Base-by-base conservation (phyloP, 2,888 invertebrate genomes). In the Eupeodes latifasciatus region DNA sequence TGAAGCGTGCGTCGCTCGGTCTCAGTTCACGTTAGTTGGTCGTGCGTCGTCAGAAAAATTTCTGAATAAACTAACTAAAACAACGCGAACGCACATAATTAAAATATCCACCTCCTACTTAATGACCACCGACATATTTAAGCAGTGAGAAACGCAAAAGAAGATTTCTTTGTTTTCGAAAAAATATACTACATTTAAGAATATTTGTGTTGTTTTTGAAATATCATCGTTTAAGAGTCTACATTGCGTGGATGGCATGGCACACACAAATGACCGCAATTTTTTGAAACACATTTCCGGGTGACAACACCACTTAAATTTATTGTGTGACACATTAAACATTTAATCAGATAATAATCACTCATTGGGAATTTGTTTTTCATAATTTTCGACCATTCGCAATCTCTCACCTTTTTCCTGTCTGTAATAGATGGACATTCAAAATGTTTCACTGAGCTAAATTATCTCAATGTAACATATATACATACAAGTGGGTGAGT, bases 281-380 rank as follows among this genome's bases (percentile, higher is more conserved):
- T 80, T 47, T 49, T 75, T 40, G 44, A 7, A 14, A 4, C 19
- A 36, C 1, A 55, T 66, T 87, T 87, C 84, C 84, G 87, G 84
- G 84, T 87, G 84, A 76, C 87, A 83, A 87, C 76, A 77, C 64
- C n/a, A 7, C n/a, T 49, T 47, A 47, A 64, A 7, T 64, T 7
- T 47, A 47, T 47, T 11, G 1, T 11, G 36, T 64, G 71, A 49
- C 75, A 62, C 80, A 49, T 12, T 12, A 59, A 34, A 59, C 14
- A 0, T 9, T 34, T 59, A 59, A 59, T 59, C 14, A 59, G 34
- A 36, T 67, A 51, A 69, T 51, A 51, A 69, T 51, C n/a, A 71
- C 59, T 81, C 61, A 79, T 61, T 49, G 75, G 62, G 62, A 11
- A 16, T 5, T 80, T 27, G 27, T 27, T 55, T 69, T 64, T 51